A percentile compares a stretch with the other conserved stretches of the same genome.
phyloP scores from a whole-genome alignment of 1,140 invertebrate genomes.

The Battus philenor region DNA sequence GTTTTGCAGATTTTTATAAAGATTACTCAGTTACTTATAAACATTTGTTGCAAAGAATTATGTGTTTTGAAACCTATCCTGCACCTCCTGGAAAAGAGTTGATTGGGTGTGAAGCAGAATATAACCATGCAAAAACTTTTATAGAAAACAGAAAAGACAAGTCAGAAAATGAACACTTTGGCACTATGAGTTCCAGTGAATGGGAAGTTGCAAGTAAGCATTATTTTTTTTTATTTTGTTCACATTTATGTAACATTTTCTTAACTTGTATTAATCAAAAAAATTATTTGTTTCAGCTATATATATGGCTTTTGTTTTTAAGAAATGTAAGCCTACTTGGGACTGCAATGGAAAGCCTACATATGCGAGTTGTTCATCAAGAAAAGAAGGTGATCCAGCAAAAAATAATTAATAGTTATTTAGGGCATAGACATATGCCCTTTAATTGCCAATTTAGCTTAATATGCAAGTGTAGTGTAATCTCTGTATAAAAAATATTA shows the following conservation, averaged over 20 bases:
- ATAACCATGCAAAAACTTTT: slow-evolving; percentile 82
- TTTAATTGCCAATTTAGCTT: neutral
- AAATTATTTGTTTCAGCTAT: slow-evolving; percentile 80
- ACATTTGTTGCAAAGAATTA: slow-evolving; percentile 84
- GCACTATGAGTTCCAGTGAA: slow-evolving; percentile 91
- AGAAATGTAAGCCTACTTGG: slow-evolving; percentile 83
- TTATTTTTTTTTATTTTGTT: slow-evolving; percentile 28
- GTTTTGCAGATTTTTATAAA: slow-evolving; percentile 90
- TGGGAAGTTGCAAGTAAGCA: slow-evolving; percentile 96
- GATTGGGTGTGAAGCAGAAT: slow-evolving; percentile 81
- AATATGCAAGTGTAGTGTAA: too few species aligned
- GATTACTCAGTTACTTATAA: slow-evolving; percentile 79
- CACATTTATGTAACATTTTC: too few species aligned
- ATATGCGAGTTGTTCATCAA: slow-evolving; percentile 50
- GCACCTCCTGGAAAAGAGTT: slow-evolving; percentile 74
- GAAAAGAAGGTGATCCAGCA: slow-evolving; percentile 17
- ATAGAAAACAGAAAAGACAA: slow-evolving; percentile 68
- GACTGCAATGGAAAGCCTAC: slow-evolving; percentile 78
- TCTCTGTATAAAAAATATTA: too few species aligned
- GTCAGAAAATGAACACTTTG: slow-evolving; percentile 71
- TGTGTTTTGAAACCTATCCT: slow-evolving; percentile 84
- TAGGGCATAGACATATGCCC: slow-evolving; percentile 4
- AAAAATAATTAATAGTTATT: slow-evolving; percentile 13
- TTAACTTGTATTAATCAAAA: slow-evolving; percentile 16
- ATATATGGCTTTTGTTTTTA: slow-evolving; percentile 90